Evolutionary conservation across 1,140 invertebrate species (phyloP).

Genomic region (Leptopilina clavipes): DNA sequence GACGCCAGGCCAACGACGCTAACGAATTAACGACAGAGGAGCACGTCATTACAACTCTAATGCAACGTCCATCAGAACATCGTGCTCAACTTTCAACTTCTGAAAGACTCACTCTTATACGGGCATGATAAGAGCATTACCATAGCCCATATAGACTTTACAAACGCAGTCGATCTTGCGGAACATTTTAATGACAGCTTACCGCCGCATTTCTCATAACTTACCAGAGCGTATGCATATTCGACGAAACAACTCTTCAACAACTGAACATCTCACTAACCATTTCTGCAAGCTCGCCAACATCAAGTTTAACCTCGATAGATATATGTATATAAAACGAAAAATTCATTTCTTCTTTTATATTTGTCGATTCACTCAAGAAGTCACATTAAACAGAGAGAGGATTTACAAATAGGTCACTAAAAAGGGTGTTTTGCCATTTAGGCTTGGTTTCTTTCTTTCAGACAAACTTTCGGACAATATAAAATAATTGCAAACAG

Average conservation of each 20-base stretch:
- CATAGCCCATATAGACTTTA: slow-evolving; percentile 60
- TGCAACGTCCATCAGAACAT: slow-evolving; percentile 64
- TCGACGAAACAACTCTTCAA: slow-evolving; percentile 67
- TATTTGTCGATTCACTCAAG: background rate
- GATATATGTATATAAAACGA: background rate
- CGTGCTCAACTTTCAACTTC: slow-evolving; percentile 37
- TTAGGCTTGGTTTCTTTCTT: no score
- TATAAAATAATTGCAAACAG: no score
- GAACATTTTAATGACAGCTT: slow-evolving; percentile 75
- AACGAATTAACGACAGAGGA: slow-evolving; percentile 60
- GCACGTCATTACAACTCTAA: slow-evolving; percentile 66
- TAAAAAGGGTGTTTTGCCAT: no score
- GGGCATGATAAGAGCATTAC: slow-evolving; percentile 54
- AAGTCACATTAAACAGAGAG: no score
- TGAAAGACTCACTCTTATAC: slow-evolving; percentile 47
- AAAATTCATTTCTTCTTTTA: background rate
- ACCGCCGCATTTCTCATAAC: slow-evolving; percentile 61
- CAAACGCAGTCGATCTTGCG: slow-evolving; percentile 70
- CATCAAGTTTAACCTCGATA: slow-evolving; percentile 25
- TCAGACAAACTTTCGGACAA: no score
- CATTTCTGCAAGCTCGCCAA: slow-evolving; percentile 38
- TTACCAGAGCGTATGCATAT: slow-evolving; percentile 62
- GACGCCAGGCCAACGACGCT: slow-evolving; percentile 51
- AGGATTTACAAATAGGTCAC: no score
- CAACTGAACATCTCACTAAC: slow-evolving; percentile 62